Conservation (phyloP, 2,888 invertebrate species). For the Drosophila maculinotata region DNA sequence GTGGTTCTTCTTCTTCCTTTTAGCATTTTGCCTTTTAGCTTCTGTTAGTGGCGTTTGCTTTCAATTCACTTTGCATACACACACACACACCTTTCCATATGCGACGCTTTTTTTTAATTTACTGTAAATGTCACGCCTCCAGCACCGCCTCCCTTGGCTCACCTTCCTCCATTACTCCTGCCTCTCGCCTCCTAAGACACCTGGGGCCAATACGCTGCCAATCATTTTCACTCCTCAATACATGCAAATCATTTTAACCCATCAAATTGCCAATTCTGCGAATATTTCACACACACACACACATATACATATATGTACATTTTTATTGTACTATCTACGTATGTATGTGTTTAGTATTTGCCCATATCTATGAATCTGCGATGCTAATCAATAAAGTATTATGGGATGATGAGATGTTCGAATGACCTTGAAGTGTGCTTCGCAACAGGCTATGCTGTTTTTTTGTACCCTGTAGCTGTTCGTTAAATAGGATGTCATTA, state of each 20-base stretch:
- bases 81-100: conserved; percentile 24
- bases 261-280: conserved; percentile 29
- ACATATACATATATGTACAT: not conserved
- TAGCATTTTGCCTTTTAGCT: conserved; percentile 44
- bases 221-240: conserved; percentile 36
- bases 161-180: too few relatives aligned
- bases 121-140: conserved; percentile 36
- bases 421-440: conserved; percentile 2
- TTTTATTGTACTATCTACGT: not conserved
- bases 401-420: not conserved
- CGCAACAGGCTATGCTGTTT: too few relatives aligned
- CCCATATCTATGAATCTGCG: too few relatives aligned
- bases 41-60: conserved; percentile 51
- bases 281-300: conserved; percentile 21
- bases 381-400: not conserved
- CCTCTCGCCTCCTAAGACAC: conserved; percentile 1
- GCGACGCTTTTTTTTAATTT: conserved; percentile 48
- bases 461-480: too few relatives aligned
- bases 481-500: too few relatives aligned
- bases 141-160: too few relatives aligned
- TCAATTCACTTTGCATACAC: conserved; percentile 43
- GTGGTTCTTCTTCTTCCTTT: conserved; percentile 9
- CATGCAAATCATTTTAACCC: conserved; percentile 50
- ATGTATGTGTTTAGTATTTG: not conserved
- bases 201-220: conserved; percentile 44